Conservation (phyloP, 1,140 invertebrate species). For the Rhyzopertha dominica region DNA sequence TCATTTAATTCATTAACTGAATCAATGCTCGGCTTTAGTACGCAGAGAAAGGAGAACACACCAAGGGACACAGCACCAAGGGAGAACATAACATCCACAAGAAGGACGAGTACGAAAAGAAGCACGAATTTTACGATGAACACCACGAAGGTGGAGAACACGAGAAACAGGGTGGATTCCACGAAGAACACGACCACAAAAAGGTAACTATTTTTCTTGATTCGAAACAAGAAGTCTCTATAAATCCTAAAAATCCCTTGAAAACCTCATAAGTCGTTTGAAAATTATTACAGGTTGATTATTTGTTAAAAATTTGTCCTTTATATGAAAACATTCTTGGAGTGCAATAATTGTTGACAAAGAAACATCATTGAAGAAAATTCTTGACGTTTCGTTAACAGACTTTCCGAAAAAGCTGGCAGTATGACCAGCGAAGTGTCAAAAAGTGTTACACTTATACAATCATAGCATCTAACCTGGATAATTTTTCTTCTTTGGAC, state of each 20-base stretch:
- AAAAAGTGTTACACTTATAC: no score
- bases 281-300: background rate
- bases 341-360: no score
- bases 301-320: background rate
- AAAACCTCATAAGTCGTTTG: background rate
- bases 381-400: no score
- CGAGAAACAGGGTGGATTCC: constrained; percentile 58
- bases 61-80: constrained; percentile 66
- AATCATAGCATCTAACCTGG: no score
- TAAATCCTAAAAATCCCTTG: background rate
- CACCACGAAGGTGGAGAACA: constrained; percentile 60
- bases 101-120: constrained; percentile 69
- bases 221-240: background rate
- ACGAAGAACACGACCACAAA: constrained; percentile 51
- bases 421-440: no score
- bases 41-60: constrained; percentile 60
- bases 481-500: no score
- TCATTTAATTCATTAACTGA: background rate
- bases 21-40: constrained; percentile 49
- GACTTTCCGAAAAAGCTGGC: no score
- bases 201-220: constrained; percentile 42
- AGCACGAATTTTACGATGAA: constrained; percentile 68
- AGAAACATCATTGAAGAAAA: no score
- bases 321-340: no score
- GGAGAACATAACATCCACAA: constrained; percentile 67